Evolutionary conservation across 2,113 vertebrate species (phyloP).

Genomic region (Chauna torquata): DNA sequence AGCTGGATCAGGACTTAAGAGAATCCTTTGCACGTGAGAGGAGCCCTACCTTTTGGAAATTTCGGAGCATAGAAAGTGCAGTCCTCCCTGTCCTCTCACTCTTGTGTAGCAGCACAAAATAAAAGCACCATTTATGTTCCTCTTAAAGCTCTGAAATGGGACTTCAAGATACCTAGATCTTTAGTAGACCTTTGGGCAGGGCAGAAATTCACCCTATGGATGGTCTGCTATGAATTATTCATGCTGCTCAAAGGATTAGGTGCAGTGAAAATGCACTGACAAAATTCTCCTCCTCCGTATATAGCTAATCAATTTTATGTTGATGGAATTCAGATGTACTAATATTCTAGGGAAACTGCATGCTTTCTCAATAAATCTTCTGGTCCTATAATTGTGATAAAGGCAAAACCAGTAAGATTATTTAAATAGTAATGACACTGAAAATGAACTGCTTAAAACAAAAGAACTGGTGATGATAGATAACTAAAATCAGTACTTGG

Average conservation of each 20-base stretch:
- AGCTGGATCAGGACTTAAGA: not conserved
- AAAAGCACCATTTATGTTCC: not conserved
- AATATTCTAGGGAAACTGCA: not conserved
- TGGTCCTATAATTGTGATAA: not conserved
- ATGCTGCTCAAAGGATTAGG: not conserved
- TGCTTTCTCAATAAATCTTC: not conserved
- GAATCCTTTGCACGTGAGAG: not conserved
- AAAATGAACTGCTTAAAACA: not conserved
- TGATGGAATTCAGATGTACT: not conserved
- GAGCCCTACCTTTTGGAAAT: not conserved
- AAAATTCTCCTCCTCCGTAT: not conserved
- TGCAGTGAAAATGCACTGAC: slow-evolving; percentile 2
- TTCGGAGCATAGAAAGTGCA: not conserved
- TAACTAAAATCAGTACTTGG: not conserved
- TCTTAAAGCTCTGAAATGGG: not conserved
- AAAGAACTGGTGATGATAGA: not conserved
- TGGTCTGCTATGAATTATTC: not conserved
- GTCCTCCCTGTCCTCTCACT: not conserved
- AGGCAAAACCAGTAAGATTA: not conserved
- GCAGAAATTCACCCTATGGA: not conserved
- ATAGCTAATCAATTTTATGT: not conserved
- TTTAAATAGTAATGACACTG: not conserved
- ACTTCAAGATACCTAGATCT: not conserved
- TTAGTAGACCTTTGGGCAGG: not conserved
- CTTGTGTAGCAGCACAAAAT: not conserved